A percentile compares a stretch with the other conserved stretches of the same genome.
phyloP scores from a whole-genome alignment of 2,888 invertebrate species.

The Eupithecia inturbata region DNA sequence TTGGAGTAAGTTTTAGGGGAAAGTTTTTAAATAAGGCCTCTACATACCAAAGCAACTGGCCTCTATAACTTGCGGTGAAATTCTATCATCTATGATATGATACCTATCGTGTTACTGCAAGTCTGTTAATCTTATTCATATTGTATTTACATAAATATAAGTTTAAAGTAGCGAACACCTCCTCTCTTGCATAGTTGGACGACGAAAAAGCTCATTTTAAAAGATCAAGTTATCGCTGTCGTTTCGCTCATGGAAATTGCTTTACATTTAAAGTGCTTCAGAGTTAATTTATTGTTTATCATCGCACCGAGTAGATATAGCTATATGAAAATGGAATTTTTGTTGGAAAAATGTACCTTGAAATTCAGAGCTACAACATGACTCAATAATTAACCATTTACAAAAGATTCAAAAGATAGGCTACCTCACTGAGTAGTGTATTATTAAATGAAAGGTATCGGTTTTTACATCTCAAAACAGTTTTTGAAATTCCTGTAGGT shows the following conservation, averaged over 20 bases:
- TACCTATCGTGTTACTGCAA: background rate
- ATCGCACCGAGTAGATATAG: background rate
- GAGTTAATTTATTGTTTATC: background rate
- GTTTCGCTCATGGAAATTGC: background rate
- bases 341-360: background rate
- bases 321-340: background rate
- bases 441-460: too few relatives aligned
- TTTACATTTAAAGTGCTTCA: conserved; percentile 4
- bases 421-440: too few relatives aligned
- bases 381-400: background rate
- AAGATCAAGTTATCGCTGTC: background rate
- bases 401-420: too few relatives aligned
- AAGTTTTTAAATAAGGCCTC: conserved; percentile 37
- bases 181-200: background rate
- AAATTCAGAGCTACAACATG: background rate
- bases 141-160: background rate
- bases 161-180: background rate
- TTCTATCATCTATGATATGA: background rate
- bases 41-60: background rate
- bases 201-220: background rate
- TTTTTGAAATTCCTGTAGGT: too few relatives aligned
- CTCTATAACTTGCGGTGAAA: background rate
- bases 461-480: too few relatives aligned
- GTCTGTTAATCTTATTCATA: background rate
- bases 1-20: conserved; percentile 36